These are phyloP conservation scores for Dione vanillae DNA, from an alignment of 2,888 invertebrate species.

Conservation along the genomic window DNA sequence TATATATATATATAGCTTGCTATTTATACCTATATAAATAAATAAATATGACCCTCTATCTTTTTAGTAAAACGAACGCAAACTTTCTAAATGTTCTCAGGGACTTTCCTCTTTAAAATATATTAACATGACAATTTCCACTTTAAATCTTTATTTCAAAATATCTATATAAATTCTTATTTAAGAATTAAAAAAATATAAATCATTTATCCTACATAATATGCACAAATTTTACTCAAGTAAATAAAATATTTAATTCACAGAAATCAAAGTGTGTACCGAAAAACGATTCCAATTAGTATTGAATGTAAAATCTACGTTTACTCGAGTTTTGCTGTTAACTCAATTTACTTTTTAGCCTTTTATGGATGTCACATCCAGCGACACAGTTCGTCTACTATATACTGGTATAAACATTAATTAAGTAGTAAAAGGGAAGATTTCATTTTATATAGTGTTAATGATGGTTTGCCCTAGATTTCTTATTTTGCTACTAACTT, in stretches of 20 bases:
- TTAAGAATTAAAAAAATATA: too few relatives aligned
- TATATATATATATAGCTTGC: too few relatives aligned
- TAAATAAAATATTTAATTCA: neutral
- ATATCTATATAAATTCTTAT: too few relatives aligned
- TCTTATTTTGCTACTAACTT: neutral
- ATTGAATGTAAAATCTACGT: slow-evolving; percentile 24
- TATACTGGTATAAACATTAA: slow-evolving; percentile 4
- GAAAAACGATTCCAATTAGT: slow-evolving; percentile 34
- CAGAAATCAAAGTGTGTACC: slow-evolving; percentile 3
- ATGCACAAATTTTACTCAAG: neutral
- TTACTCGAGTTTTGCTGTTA: slow-evolving; percentile 25
- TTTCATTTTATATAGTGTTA: neutral
- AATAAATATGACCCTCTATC: too few relatives aligned
- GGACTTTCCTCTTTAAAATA: too few relatives aligned
- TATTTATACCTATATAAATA: too few relatives aligned
- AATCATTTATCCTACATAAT: too few relatives aligned
- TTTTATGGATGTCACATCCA: slow-evolving; percentile 24
- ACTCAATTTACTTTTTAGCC: slow-evolving; percentile 29
- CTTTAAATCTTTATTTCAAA: too few relatives aligned
- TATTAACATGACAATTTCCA: too few relatives aligned
- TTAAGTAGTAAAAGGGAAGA: slow-evolving; percentile 8
- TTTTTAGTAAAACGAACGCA: too few relatives aligned
- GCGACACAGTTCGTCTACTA: slow-evolving; percentile 22
- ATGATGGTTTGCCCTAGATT: neutral
- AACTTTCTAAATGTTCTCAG: too few relatives aligned